A percentile compares a stretch with the other conserved stretches of the same genome.
Evolutionary conservation across 2,888 invertebrate species (phyloP).

Genomic region (Therioaphis trifolii): DNA sequence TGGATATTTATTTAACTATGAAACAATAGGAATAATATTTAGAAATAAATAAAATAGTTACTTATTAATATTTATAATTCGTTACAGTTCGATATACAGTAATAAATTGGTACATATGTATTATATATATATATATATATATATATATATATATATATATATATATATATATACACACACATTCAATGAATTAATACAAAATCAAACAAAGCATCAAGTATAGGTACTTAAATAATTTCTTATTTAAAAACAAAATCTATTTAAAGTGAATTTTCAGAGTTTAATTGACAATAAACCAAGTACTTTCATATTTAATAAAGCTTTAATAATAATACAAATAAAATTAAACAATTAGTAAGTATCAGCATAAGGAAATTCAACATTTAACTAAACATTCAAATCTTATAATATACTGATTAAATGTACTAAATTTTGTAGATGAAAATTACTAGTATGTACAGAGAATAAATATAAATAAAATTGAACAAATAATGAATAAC

Average conservation of each 20-base stretch:
- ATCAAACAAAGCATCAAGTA: too few species aligned
- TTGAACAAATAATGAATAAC: background rate
- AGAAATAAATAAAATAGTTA: too few species aligned
- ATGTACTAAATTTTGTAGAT: background rate
- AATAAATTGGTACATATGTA: too few species aligned
- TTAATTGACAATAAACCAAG: background rate
- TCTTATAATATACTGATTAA: background rate
- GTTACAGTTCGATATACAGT: too few species aligned
- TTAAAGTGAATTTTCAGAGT: background rate
- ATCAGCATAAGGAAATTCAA: background rate
- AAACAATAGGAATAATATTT: too few species aligned
- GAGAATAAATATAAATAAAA: background rate
- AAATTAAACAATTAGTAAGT: background rate
- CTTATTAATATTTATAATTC: too few species aligned
- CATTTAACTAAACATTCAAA: background rate
- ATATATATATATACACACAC: too few species aligned
- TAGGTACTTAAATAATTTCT: too few species aligned
- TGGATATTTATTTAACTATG: too few species aligned
- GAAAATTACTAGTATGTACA: background rate
- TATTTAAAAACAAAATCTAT: background rate
- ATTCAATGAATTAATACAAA: too few species aligned
- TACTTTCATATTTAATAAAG: background rate
- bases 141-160: too few species aligned
- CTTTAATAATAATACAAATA: background rate
- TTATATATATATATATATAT: too few species aligned